Conservation (phyloP, 2,888 invertebrate species). For the Crematogaster levior region DNA sequence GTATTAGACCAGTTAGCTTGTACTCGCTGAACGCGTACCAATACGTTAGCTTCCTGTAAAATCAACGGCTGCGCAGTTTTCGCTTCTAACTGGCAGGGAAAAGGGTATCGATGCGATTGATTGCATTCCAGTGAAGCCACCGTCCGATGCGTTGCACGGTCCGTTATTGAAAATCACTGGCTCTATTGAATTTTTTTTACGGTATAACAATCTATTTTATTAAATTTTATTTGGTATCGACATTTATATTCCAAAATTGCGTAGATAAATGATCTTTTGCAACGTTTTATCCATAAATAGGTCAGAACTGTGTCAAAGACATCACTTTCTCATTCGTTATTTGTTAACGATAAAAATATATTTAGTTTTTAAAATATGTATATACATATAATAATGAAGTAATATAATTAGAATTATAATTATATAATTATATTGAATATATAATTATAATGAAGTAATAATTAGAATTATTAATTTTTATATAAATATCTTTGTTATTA, state of each 20-base stretch:
- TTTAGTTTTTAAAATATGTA: neutral
- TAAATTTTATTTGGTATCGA: constrained; percentile 60
- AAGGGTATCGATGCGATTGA: constrained; percentile 46
- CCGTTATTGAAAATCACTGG: constrained; percentile 72
- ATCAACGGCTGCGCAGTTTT: constrained; percentile 43
- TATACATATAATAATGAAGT: neutral
- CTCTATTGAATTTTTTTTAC: constrained; percentile 51
- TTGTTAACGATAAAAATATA: neutral
- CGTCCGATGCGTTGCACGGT: constrained; percentile 56
- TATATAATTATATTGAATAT: no score
- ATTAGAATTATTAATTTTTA: no score
- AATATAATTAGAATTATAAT: neutral
- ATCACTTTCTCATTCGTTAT: neutral
- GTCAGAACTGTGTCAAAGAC: neutral
- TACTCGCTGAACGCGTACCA: neutral
- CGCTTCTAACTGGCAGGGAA: constrained; percentile 29
- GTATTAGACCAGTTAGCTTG: neutral
- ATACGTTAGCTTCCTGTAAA: constrained; percentile 36
- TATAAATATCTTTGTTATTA: neutral
- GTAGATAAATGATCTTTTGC: neutral
- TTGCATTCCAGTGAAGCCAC: constrained; percentile 47
- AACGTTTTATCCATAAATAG: neutral
- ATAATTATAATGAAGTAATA: no score
- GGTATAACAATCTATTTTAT: constrained; percentile 51
- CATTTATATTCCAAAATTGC: constrained; percentile 5